Evolutionary conservation across 92 coral and sea anemone genomes (phyloP), one percentile per base, ranked within the genome.

Genomic region (Epizoanthus fatuus): DNA sequence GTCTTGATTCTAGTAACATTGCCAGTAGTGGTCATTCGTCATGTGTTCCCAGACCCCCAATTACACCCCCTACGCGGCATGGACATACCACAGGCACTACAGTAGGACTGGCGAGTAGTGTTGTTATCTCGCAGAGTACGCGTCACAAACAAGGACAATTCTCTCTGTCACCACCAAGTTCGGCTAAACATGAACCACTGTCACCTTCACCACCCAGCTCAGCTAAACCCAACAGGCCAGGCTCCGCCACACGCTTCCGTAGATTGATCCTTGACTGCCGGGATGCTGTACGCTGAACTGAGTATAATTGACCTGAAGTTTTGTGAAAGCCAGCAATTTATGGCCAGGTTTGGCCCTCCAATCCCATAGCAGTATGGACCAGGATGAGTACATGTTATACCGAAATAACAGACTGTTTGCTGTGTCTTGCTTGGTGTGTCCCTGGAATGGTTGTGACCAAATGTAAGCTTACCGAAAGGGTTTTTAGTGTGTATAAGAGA

Each of bases 191-290:
- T 3, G 80, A 77, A n/a, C 68, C 64, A 14, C 63, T 79, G 40
- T 83, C 92, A 16, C 99, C 99, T 4, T 95, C 99, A 17, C 99
- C 99, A 56, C 99, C 99, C 9, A 91, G 77, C 58, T 96, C 99
- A 25, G 98, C 94, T 54, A 91, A 91, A 75, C 74, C 92, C 53
- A 88, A 80, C 64, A 91, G 94, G 77, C 97, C 97, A 6, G 86
- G 88, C 19, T 87, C 99, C 7, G 94, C 97, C 7, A 32, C 95
- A 22, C 88, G 98, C 71, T 95, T 96, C 86, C 96, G 99, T 14
- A 93, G 90, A 86, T 87, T 94, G 92, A 93, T 96, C 20, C 74
- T 93, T 0, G 97, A 95, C 7, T 91, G 84, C 69, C 90, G 98
- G 35, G 94, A 92, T 54, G 57, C 66, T 37, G 52, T 63, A 5